Conservation (phyloP, 2,888 invertebrate species). For the Zele albiditarsus region DNA sequence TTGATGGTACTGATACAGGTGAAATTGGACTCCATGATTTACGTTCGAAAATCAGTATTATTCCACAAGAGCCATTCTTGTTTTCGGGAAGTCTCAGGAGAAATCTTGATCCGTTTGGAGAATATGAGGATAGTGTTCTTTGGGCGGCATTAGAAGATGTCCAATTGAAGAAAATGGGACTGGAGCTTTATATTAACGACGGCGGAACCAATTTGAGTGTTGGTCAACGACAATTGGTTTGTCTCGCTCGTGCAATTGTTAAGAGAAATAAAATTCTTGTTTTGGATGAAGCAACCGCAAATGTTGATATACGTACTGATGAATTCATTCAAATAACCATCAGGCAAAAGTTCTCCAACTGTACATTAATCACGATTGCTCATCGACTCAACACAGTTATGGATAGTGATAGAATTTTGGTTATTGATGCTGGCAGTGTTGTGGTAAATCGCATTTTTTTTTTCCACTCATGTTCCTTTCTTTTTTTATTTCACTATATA, state of each 20-base stretch:
- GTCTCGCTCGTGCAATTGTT: slow-evolving; percentile 90
- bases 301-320: slow-evolving; percentile 88
- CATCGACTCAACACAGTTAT: slow-evolving; percentile 79
- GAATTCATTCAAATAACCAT: slow-evolving; percentile 76
- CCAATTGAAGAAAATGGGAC: slow-evolving; percentile 80
- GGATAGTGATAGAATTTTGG: slow-evolving; percentile 77
- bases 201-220: slow-evolving; percentile 89
- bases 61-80: slow-evolving; percentile 88
- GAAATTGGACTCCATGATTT: slow-evolving; percentile 76
- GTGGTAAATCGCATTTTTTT: slow-evolving; percentile 58
- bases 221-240: slow-evolving; percentile 92
- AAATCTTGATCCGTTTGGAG: slow-evolving; percentile 92
- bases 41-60: slow-evolving; percentile 76
- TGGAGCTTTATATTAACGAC: slow-evolving; percentile 79
- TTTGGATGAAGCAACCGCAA: slow-evolving; percentile 94
- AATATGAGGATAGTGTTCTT: slow-evolving; percentile 83
- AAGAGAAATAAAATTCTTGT: slow-evolving; percentile 88
- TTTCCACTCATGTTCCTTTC: background rate
- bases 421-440: slow-evolving; percentile 75
- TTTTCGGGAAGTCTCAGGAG: slow-evolving; percentile 91
- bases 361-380: slow-evolving; percentile 78
- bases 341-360: slow-evolving; percentile 74
- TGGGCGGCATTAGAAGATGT: slow-evolving; percentile 91
- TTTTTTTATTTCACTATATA: slow-evolving; percentile 4
- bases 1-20: slow-evolving; percentile 73